Conservation (phyloP, 2,888 invertebrate species). For the Dryobota labecula region DNA sequence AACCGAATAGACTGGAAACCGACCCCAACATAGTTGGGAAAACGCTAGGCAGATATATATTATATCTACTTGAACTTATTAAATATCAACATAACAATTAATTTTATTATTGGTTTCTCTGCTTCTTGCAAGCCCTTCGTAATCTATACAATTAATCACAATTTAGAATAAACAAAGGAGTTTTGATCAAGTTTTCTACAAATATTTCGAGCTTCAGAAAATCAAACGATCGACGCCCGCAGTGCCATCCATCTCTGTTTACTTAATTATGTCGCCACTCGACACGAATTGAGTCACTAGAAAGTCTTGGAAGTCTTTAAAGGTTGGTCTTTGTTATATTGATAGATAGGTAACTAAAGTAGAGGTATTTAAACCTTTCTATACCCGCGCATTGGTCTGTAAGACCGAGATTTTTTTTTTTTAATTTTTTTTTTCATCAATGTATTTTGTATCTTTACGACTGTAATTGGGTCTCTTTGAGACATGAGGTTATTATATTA, state of each 20-base stretch:
- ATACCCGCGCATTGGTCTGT: too few relatives aligned
- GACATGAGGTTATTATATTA: too few relatives aligned
- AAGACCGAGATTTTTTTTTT: too few relatives aligned
- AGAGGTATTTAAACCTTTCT: too few relatives aligned
- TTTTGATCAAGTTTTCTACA: slow-evolving; percentile 15
- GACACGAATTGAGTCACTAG: slow-evolving; percentile 10
- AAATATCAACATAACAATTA: not conserved
- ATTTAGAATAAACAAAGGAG: slow-evolving; percentile 18
- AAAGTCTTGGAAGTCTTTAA: not conserved
- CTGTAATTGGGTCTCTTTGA: too few relatives aligned
- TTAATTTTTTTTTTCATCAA: too few relatives aligned
- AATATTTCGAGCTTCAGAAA: slow-evolving; percentile 11
- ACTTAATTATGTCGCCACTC: slow-evolving; percentile 22
- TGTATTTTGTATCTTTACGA: too few relatives aligned
- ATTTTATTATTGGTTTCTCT: not conserved
- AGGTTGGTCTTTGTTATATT: not conserved
- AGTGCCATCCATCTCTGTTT: slow-evolving; percentile 25
- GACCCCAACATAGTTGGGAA: too few relatives aligned
- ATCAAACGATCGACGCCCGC: slow-evolving; percentile 16
- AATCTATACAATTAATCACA: slow-evolving; percentile 18
- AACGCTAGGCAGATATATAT: too few relatives aligned
- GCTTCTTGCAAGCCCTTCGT: too few relatives aligned
- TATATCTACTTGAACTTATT: not conserved
- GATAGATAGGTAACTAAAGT: not conserved
- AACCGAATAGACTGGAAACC: too few relatives aligned